Conservation (phyloP, 2,797 vertebrate genomes). For the Arctocebus calabarensis region DNA sequence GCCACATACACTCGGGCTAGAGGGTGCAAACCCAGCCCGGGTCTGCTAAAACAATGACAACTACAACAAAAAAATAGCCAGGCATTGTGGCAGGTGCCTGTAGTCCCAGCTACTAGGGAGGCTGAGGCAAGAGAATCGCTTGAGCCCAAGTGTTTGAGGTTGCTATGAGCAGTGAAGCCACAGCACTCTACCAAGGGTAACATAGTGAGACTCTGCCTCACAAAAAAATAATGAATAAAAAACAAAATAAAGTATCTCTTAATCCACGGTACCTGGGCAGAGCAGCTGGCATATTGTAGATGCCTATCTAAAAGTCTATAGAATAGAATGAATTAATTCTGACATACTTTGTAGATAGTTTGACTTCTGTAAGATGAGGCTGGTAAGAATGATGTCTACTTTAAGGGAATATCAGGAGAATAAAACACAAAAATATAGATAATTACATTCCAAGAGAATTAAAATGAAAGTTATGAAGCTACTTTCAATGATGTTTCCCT, state of each 20-base stretch:
- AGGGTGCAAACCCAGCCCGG: too few relatives aligned
- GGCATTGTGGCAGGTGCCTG: too few relatives aligned
- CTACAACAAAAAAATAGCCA: too few relatives aligned
- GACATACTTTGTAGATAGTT: background rate
- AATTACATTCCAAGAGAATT: conserved; percentile 26
- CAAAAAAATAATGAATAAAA: too few relatives aligned
- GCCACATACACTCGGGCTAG: too few relatives aligned
- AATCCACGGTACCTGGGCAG: background rate
- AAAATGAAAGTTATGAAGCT: background rate
- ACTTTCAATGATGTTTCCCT: conserved; percentile 7
- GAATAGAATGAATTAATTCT: background rate
- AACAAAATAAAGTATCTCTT: background rate
- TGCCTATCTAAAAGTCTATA: background rate
- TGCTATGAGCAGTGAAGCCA: too few relatives aligned
- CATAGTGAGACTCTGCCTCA: too few relatives aligned
- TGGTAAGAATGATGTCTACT: background rate
- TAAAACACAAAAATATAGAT: conserved; percentile 16
- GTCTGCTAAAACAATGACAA: too few relatives aligned
- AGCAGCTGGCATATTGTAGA: background rate
- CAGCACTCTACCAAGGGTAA: too few relatives aligned
- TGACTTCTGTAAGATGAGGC: background rate
- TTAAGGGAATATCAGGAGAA: background rate
- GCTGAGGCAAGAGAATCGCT: too few relatives aligned
- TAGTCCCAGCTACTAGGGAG: too few relatives aligned
- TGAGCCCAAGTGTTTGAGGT: too few relatives aligned